A percentile compares a stretch with the other conserved stretches of the same genome.
Conservation (phyloP, 2,888 invertebrate genomes). For the Agrilus mali region DNA sequence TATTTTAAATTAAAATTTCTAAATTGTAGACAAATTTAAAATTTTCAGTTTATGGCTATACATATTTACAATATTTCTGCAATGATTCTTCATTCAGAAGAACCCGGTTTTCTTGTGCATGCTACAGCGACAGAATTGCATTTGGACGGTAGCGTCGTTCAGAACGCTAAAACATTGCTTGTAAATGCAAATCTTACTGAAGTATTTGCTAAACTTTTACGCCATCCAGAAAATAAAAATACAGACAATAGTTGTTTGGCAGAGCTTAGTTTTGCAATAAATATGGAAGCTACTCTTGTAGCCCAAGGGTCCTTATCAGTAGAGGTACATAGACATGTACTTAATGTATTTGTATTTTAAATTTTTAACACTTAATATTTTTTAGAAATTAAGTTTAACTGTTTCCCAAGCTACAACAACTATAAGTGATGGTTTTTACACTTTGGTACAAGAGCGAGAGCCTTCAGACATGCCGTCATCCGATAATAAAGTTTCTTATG, state of each 20-base stretch:
- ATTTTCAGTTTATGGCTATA: slow-evolving; percentile 66
- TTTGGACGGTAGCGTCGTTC: slow-evolving; percentile 56
- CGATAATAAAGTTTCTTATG: slow-evolving; percentile 36
- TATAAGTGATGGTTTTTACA: slow-evolving; percentile 46
- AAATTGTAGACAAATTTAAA: not conserved
- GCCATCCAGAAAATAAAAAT: slow-evolving; percentile 33
- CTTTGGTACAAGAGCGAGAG: slow-evolving; percentile 37
- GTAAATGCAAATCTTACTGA: slow-evolving; percentile 61
- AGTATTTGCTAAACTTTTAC: slow-evolving; percentile 47
- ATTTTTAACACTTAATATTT: slow-evolving; percentile 14
- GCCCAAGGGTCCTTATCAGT: slow-evolving; percentile 77
- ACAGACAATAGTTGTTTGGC: slow-evolving; percentile 53
- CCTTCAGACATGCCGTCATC: slow-evolving; percentile 34
- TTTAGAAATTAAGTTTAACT: slow-evolving; percentile 52
- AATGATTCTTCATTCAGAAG: slow-evolving; percentile 47
- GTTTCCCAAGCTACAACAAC: slow-evolving; percentile 45
- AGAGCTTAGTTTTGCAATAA: slow-evolving; percentile 59
- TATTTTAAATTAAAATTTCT: not conserved
- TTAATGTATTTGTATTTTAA: not conserved
- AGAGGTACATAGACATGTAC: slow-evolving; percentile 45
- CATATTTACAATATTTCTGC: slow-evolving; percentile 63
- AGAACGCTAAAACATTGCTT: slow-evolving; percentile 53
- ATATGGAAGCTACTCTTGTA: slow-evolving; percentile 63
- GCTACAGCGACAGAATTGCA: slow-evolving; percentile 57
- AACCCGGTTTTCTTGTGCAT: slow-evolving; percentile 57